Conservation (phyloP, 2,888 invertebrate species). For the Sacculina carcini region DNA sequence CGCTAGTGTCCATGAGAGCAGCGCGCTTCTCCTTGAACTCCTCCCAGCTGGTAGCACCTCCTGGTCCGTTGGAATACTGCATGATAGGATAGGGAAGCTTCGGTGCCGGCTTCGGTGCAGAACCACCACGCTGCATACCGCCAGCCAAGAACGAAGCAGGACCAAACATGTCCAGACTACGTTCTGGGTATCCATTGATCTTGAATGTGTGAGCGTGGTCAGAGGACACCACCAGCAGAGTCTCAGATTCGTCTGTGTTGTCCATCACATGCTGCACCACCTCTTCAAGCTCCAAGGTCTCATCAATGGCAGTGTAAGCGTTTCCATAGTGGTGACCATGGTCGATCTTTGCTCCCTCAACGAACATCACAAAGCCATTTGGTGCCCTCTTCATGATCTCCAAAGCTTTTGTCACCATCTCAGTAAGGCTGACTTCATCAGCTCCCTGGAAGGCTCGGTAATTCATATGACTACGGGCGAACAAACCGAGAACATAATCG, state of each 20-base stretch:
- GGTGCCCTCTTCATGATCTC: background rate
- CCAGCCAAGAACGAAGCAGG: conserved; percentile 15
- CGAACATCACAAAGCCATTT: background rate
- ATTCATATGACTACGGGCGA: background rate
- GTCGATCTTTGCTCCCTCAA: conserved; percentile 24
- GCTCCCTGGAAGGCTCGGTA: background rate
- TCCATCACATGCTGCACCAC: background rate
- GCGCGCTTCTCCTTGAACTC: background rate
- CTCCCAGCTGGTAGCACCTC: background rate
- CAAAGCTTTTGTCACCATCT: background rate
- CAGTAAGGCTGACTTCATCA: background rate
- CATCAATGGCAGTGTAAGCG: conserved; percentile 36
- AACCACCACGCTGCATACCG: background rate
- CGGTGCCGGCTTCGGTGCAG: too few species aligned
- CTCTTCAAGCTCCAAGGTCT: background rate
- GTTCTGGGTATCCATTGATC: conserved; percentile 40
- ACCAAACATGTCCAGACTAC: conserved; percentile 46
- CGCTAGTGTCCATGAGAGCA: background rate
- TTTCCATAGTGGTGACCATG: conserved; percentile 58
- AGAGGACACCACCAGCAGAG: conserved; percentile 46
- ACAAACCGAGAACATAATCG: background rate
- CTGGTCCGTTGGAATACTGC: background rate
- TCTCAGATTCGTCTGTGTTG: conserved; percentile 24
- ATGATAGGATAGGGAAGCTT: background rate
- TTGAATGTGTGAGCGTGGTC: conserved; percentile 55